Evolutionary conservation across 92 coral and sea anemone genomes (phyloP), one percentile per base, ranked within the genome.

Genomic region (Phenganax subtilis): DNA sequence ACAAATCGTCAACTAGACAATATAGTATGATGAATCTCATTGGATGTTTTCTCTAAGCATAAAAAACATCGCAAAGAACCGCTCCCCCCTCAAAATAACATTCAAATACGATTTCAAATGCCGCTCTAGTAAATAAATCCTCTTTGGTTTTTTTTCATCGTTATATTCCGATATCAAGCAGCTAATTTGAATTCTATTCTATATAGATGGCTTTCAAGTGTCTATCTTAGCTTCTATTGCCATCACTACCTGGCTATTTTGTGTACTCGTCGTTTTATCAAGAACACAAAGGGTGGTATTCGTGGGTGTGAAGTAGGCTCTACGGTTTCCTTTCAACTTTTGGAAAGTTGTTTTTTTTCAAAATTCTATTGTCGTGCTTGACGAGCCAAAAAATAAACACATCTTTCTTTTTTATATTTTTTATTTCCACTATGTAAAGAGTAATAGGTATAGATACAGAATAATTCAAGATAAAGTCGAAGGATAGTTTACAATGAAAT

Each of bases 221-320:
- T 69, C 84, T 94, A 75, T 92, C 98, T 3, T 94, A 97, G 98
- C 84, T 86, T 27, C 85, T 94, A 56, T 94, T 77, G 97, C 10
- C 98, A 0, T 55, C 92, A 73, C 76, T 94, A 66, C 44, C 88
- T 2, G 87, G 96, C 72, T 94, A 94, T 47, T 87, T 91, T 51
- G 81, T 94, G 12, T 94, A 94, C 76, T 94, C 98, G n/a, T 66
- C 92, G 68, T 31, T 94, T 27, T 94, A 92, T 57, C 91, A 88
- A 37, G 98, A 94, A 59, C 98, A 94, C 88, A 94, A 92, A 80
- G 96, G 98, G 27, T 94, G 98, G 98, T 94, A 94, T 55, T 94
- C 98, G 4, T 94, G 98, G 98, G 89, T 94, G 16, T 88, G 92
- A 30, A 88, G 97, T 81, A 94, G 92, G 98, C 75, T 94, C 47